Evolutionary conservation across 2,888 invertebrate genomes (phyloP).

Genomic region (Pseudococcus longispinus): DNA sequence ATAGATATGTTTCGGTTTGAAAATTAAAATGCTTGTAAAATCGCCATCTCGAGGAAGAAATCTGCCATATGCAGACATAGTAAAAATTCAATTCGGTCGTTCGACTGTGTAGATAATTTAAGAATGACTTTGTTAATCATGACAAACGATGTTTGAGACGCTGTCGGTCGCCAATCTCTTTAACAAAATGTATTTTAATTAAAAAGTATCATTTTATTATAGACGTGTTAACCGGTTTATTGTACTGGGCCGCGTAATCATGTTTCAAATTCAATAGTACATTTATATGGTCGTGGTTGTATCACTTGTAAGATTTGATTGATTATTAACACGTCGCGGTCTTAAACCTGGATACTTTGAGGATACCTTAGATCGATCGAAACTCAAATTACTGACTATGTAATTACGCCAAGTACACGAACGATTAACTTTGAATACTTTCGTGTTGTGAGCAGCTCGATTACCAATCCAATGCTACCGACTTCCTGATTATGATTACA

Average conservation of each 20-base stretch:
- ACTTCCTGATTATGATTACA: conserved; percentile 14
- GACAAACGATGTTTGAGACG: background rate
- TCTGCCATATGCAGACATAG: background rate
- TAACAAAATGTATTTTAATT: conserved; percentile 36
- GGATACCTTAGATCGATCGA: background rate
- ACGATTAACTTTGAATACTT: background rate
- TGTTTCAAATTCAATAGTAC: background rate
- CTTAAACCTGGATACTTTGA: background rate
- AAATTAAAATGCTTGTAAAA: no score
- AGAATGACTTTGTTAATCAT: background rate
- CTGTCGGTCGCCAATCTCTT: background rate
- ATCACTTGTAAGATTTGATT: background rate
- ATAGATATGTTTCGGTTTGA: no score
- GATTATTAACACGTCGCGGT: background rate
- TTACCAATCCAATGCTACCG: background rate
- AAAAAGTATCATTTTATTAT: background rate
- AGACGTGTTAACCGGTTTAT: conserved; percentile 24
- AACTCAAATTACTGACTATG: background rate
- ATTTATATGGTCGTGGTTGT: background rate
- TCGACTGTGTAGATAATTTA: background rate
- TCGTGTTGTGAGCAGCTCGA: background rate
- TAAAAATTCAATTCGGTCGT: background rate
- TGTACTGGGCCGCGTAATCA: background rate
- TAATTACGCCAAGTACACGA: background rate
- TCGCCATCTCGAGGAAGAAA: background rate